Base-by-base conservation (phyloP, 2,888 invertebrate genomes). In the Catocala sponsa region DNA sequence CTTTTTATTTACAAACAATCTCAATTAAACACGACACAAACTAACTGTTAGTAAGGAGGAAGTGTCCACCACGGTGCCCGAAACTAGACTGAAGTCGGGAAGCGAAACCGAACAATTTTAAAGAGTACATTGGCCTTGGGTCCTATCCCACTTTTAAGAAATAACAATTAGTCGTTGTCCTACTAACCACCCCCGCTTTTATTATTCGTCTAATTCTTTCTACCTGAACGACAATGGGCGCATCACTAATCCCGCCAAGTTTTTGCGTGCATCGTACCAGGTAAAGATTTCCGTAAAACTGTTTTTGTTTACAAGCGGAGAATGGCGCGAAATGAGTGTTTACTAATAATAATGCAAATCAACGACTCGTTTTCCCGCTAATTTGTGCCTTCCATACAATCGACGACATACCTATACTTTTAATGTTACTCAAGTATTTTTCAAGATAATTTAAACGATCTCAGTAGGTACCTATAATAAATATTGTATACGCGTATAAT, bases 51-150 rank as follows among this genome's bases (percentile, higher is more conserved):
- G 74, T 68, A 71, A 81, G 72, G 74, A 81, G 81, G 87, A 88
- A 90, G 90, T 87, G 90, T 83, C 79, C 88, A 85, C 88, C 70
- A 61, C 88, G 91, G 87, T 85, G 89, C 83, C 86, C 88, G 81
- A 90, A 91, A 87, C 88, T 84, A 89, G 86, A 94, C 93, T 94
- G 93, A 92, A 89, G 89, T 87, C 91, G 88, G 91, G 91, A 91
- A 88, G 82, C 81, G 84, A 87, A 83, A 80, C 75, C 89, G 78
- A 83, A 87, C 88, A 84, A 85, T 91, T 92, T 91, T 92, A 93
- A 94, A 91, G 86, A 89, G 87, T 88, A 81, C 82, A 83, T 83
- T 83, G 91, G 89, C 92, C 92, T 92, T 93, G 91, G 84, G 81
- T 78, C 80, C 83, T 88, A 88, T 90, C 87, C 89, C 86, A 87